Evolutionary conservation across 1,140 invertebrate species (phyloP), one percentile per base, ranked within the genome.

Genomic region (Belonocnema kinseyi): DNA sequence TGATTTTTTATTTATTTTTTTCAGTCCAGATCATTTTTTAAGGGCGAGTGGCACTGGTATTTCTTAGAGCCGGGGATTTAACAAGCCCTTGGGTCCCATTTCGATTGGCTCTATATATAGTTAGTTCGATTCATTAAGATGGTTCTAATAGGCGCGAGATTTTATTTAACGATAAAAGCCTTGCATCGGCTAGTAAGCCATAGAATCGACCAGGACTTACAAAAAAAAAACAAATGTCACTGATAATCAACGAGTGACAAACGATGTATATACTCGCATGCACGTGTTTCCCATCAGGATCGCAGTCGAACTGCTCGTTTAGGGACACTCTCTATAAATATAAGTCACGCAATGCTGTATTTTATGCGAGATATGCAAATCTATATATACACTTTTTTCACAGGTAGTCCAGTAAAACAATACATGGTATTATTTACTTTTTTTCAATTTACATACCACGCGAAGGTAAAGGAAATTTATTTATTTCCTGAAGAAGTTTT

Each of bases 121-220:
- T 54, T 54, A 2, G 52, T 54, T 54, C 72, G 72, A 75, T 80
- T 77, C 75, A 75, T 80, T 76, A 80, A 77, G 75, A 80, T 50
- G 72, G 21, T 72, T 80, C 79, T 66, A 77, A 80, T 80, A 77
- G 75, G 75, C 72, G 72, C 61, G 78, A 80, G 72, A 51, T 56
- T 56, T 21, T 73, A 54, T 3, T 17, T 8, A 51, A n/a, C 70
- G 76, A 77, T 77, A 73, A 77, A 75, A 17, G 16, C 26, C 54
- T 54, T 50, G 56, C 7, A 11, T 72, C 40, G 14, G 17, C 52
- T n/a, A 54, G 52, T 16, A 54, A 52, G 51, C 51, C 51, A 52
- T 52, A 52, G 51, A 52, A 52, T 13, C 51, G 51, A 54, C 52
- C 17, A 54, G 17, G 52, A 54, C 12, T 54, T 54, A 7, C 1